These are phyloP conservation scores for Junonia oenone DNA, from an alignment of 2,888 invertebrate species.

Conservation along the genomic window DNA sequence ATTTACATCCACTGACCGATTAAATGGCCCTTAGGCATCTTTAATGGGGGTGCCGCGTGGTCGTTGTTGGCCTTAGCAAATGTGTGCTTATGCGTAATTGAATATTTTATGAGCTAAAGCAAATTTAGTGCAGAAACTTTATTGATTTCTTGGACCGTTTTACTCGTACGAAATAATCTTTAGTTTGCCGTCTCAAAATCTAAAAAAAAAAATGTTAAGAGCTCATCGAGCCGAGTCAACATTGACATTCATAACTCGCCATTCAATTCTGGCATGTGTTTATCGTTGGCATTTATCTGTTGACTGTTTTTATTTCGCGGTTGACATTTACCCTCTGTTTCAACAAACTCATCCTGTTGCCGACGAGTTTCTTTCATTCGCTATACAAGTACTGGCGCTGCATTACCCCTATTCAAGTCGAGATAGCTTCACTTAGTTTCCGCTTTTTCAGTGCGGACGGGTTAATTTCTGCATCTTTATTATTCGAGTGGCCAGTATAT, in stretches of 20 bases:
- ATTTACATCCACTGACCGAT: conserved; percentile 80
- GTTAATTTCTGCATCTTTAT: conserved; percentile 79
- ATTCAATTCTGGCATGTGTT: conserved; percentile 70
- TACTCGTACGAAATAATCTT: conserved; percentile 25
- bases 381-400: conserved; percentile 64
- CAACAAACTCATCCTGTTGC: conserved; percentile 62
- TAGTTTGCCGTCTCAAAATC: conserved; percentile 25
- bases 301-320: conserved; percentile 78
- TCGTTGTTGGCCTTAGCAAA: conserved; percentile 77
- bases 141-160: conserved; percentile 56
- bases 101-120: conserved; percentile 74
- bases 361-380: conserved; percentile 76
- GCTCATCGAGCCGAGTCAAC: conserved; percentile 40
- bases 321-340: conserved; percentile 77
- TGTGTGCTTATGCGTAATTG: conserved; percentile 80
- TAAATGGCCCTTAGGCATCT: conserved; percentile 80
- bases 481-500: conserved; percentile 75
- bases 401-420: conserved; percentile 73
- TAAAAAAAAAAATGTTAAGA: conserved; percentile 13
- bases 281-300: conserved; percentile 79
- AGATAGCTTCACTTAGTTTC: conserved; percentile 80
- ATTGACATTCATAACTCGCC: conserved; percentile 57
- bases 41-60: conserved; percentile 80
- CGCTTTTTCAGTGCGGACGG: conserved; percentile 70
- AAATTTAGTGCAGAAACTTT: conserved; percentile 66